Conservation (phyloP, 1,140 invertebrate genomes). For the Fopius arisanus region DNA sequence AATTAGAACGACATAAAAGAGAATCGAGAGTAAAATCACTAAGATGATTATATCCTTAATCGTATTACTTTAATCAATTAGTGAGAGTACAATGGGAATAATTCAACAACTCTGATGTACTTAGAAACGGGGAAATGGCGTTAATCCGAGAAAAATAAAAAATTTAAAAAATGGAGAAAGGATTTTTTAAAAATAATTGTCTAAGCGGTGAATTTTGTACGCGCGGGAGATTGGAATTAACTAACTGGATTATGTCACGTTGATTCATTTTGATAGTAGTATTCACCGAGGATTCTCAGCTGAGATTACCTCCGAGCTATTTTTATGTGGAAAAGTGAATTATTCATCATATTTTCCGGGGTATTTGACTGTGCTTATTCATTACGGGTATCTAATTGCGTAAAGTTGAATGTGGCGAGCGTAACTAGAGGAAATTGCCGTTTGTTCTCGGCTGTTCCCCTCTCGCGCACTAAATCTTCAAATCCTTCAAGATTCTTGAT, state of each 20-base stretch:
- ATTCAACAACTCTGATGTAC: background rate
- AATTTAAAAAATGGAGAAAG: background rate
- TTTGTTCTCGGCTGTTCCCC: background rate
- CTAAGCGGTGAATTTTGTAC: background rate
- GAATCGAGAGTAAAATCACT: too few relatives aligned
- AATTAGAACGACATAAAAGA: too few relatives aligned
- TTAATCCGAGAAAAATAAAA: conserved; percentile 5
- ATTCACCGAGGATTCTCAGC: background rate
- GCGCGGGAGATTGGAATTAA: conserved; percentile 2
- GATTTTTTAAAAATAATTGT: background rate
- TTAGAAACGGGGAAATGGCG: background rate
- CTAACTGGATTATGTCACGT: conserved; percentile 19
- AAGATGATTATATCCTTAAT: too few relatives aligned
- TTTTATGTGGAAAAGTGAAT: background rate
- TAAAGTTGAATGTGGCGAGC: background rate
- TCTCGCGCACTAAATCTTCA: background rate
- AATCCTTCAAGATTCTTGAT: background rate
- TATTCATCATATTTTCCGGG: background rate
- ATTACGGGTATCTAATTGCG: background rate
- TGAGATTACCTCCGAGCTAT: background rate
- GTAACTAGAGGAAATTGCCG: background rate
- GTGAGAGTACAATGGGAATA: background rate
- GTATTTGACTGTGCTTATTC: background rate
- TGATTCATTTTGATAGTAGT: conserved; percentile 1
- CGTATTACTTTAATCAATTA: too few relatives aligned